phyloP scores from a whole-genome alignment of 2,888 invertebrate genomes.

The Callyntrura sp. region DNA sequence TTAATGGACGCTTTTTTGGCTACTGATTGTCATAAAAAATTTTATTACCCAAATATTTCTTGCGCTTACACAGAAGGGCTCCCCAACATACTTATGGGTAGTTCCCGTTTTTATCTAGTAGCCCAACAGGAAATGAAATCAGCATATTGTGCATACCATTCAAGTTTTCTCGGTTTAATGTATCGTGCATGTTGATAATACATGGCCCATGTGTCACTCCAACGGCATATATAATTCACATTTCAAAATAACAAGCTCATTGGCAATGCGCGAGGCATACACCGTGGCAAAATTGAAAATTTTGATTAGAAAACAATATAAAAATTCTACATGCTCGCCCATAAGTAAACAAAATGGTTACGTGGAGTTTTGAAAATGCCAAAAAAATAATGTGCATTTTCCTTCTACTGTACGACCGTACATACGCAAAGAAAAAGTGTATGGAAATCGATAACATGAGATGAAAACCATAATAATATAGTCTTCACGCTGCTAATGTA shows the following conservation, averaged over 20 bases:
- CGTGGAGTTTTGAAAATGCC: too few species aligned
- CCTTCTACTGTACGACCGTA: neutral
- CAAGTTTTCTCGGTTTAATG: neutral
- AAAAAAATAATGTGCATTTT: neutral
- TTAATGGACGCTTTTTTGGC: constrained; percentile 2
- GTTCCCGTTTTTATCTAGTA: too few species aligned
- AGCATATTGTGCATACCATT: too few species aligned
- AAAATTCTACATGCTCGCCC: neutral
- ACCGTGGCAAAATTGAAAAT: neutral
- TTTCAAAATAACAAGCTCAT: too few species aligned
- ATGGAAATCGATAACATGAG: too few species aligned
- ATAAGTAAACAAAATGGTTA: neutral
- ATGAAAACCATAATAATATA: too few species aligned
- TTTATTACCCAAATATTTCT: neutral
- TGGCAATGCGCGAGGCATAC: too few species aligned
- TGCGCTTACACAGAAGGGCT: neutral
- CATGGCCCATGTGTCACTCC: neutral
- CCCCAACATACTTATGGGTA: too few species aligned
- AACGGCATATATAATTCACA: neutral
- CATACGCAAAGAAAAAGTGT: too few species aligned
- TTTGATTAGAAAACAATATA: neutral
- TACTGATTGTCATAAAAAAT: constrained; percentile 11
- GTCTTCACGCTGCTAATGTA: too few species aligned
- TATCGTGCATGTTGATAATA: constrained; percentile 11
- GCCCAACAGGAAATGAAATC: too few species aligned